Evolutionary conservation across 2,113 vertebrate species (phyloP).

Genomic region (Gavialis gangeticus): DNA sequence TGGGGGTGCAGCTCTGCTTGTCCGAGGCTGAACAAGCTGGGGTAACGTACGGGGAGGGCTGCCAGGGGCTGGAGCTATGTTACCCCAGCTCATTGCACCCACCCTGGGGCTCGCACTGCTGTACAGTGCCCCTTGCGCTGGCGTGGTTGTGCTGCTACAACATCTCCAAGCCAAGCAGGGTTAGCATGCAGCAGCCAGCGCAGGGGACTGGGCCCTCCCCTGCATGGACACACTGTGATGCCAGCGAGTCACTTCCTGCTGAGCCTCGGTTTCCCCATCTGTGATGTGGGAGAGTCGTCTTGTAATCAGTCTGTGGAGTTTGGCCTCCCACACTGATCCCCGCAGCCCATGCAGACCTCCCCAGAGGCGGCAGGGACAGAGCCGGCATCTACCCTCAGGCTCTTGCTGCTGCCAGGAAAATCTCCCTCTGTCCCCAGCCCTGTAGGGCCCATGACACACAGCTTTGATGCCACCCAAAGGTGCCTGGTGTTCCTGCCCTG

Average conservation of each 20-base stretch:
- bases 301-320: neutral
- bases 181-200: neutral
- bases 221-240: neutral
- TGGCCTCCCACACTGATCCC: neutral
- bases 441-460: neutral
- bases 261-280: neutral
- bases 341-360: neutral
- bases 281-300: neutral
- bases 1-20: neutral
- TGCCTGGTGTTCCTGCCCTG: neutral
- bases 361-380: neutral
- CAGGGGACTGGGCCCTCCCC: neutral
- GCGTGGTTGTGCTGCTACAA: neutral
- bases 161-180: neutral
- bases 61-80: too few relatives aligned
- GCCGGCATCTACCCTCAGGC: neutral
- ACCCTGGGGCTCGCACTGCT: neutral
- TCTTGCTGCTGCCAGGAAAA: neutral
- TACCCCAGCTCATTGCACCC: neutral
- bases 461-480: neutral
- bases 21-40: neutral
- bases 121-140: too few relatives aligned
- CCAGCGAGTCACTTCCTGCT: too few relatives aligned
- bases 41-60: neutral
- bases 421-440: neutral